These are phyloP conservation scores for Patella caerulea DNA, from an alignment of 2,888 invertebrate genomes.

Conservation along the genomic window DNA sequence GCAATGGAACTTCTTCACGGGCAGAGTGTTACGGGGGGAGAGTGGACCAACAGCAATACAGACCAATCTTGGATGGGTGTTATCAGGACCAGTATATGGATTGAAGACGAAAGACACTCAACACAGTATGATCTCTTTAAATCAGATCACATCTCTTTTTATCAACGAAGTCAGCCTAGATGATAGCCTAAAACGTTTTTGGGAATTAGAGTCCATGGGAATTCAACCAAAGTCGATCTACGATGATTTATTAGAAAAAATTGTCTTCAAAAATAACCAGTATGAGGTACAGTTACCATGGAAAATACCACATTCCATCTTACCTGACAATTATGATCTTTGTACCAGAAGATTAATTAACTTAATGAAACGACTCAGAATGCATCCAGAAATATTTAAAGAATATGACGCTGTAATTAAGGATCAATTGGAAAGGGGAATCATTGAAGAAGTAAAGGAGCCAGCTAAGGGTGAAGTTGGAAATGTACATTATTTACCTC, in stretches of 20 bases:
- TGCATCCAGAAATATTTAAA: slow-evolving; percentile 1
- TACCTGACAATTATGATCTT: background rate
- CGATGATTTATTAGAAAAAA: background rate
- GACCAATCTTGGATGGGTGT: background rate
- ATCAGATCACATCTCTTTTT: background rate
- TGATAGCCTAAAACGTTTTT: background rate
- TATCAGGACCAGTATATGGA: slow-evolving; percentile 3
- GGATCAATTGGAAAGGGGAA: background rate
- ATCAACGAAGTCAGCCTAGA: background rate
- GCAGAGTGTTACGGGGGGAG: no score
- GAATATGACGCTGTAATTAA: background rate
- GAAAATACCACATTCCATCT: background rate
- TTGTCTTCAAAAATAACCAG: background rate
- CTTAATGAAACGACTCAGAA: background rate
- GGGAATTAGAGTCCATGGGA: slow-evolving; percentile 3
- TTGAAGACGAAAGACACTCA: background rate
- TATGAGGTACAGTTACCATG: slow-evolving; percentile 2
- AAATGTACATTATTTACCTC: background rate
- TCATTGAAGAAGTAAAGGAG: background rate
- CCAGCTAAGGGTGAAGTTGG: background rate
- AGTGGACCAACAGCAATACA: no score
- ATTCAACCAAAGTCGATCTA: slow-evolving; percentile 2
- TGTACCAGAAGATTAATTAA: background rate
- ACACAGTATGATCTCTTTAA: background rate
- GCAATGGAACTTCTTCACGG: no score